A percentile compares a stretch with the other conserved stretches of the same genome.
phyloP scores from a whole-genome alignment of 2,113 vertebrate genomes.

The Oreochromis niloticus region DNA sequence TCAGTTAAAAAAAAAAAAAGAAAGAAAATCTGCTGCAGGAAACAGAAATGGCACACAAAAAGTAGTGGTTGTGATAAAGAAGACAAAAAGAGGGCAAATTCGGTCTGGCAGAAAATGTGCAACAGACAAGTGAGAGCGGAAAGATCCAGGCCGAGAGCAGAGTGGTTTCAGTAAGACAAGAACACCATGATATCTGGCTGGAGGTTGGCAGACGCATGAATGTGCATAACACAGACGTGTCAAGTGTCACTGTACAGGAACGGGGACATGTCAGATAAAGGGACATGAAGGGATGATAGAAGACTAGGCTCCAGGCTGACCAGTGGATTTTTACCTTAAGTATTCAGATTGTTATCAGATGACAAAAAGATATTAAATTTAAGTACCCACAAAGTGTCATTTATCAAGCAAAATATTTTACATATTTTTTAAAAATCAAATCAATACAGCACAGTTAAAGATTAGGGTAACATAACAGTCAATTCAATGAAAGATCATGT shows the following conservation, averaged over 20 bases:
- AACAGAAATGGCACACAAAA: not conserved
- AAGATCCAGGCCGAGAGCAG: not conserved
- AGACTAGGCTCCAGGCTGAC: not conserved
- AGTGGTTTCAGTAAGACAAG: not conserved
- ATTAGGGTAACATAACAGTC: not conserved
- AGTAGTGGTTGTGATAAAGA: not conserved
- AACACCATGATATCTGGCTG: not conserved
- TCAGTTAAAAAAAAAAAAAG: not conserved
- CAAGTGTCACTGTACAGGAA: conserved; percentile 21
- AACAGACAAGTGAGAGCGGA: conserved; percentile 14
- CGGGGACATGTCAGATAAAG: not conserved
- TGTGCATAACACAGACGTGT: not conserved
- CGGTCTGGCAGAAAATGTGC: conserved; percentile 27
- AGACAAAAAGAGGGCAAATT: conserved; percentile 33
- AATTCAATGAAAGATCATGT: not conserved
- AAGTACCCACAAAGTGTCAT: not conserved
- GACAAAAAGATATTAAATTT: not conserved
- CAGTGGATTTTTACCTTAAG: not conserved
- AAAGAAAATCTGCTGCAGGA: not conserved
- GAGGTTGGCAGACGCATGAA: not conserved
- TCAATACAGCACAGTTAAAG: not conserved
- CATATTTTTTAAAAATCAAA: not conserved
- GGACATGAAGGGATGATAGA: not conserved
- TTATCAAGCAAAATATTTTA: not conserved
- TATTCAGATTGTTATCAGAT: not conserved